Evolutionary conservation across 2,888 invertebrate species (phyloP).

Genomic region (Ophion ellenae): DNA sequence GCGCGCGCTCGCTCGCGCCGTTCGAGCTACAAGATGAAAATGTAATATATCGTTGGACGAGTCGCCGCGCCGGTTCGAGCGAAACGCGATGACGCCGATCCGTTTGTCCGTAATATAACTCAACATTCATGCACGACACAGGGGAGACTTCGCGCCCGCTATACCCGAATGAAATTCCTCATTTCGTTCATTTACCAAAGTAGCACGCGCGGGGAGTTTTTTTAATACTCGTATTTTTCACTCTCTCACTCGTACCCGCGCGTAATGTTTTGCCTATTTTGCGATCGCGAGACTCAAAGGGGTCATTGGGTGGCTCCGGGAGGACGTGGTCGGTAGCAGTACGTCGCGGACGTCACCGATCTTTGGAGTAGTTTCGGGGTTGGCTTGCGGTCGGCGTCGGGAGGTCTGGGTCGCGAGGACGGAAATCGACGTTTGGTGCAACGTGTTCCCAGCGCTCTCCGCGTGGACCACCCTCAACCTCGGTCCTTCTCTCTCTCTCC

Average conservation of each 20-base stretch:
- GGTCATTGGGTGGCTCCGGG: background rate
- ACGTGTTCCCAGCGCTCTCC: no score
- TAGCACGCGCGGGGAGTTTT: background rate
- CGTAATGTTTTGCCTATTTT: background rate
- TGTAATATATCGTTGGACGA: no score
- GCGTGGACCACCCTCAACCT: no score
- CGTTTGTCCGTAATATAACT: no score
- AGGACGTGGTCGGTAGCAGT: background rate
- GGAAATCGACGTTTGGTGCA: slow-evolving; percentile 69
- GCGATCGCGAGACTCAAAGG: background rate
- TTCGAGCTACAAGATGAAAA: background rate
- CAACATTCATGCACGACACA: no score
- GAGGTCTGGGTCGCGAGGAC: slow-evolving; percentile 72
- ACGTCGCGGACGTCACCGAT: background rate
- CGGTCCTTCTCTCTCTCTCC: slow-evolving; percentile 4
- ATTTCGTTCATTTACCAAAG: background rate
- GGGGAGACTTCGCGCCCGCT: background rate
- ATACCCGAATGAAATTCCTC: background rate
- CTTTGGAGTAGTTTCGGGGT: slow-evolving; percentile 25
- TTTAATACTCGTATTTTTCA: background rate
- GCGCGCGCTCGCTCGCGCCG: background rate
- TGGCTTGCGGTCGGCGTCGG: slow-evolving; percentile 68
- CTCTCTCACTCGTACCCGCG: background rate
- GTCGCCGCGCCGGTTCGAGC: no score
- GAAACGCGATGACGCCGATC: no score